Conservation (phyloP, 2,113 vertebrate genomes). For the Apistogramma diplotaenia region DNA sequence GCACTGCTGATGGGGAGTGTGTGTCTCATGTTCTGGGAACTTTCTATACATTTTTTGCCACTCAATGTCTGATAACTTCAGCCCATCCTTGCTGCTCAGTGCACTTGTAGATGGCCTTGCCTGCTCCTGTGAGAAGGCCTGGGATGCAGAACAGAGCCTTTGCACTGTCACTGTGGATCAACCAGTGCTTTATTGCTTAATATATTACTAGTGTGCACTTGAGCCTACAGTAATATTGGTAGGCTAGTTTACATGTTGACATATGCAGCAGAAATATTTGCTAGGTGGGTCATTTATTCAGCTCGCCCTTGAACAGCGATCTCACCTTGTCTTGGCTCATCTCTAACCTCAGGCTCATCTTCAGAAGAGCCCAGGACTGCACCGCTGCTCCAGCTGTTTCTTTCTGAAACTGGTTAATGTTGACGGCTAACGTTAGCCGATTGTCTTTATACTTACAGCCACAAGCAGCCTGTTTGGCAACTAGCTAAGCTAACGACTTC, state of each 20-base stretch:
- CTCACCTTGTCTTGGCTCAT: not conserved
- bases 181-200: not conserved
- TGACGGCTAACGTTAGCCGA: not conserved
- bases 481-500: not conserved
- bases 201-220: not conserved
- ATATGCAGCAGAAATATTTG: no score
- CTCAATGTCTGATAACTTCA: no score
- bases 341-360: no score
- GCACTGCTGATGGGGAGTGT: not conserved
- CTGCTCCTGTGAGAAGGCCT: no score
- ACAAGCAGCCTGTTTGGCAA: not conserved
- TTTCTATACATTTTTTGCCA: no score
- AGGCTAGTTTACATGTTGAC: no score
- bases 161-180: not conserved
- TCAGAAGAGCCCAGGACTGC: not conserved
- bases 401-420: not conserved
- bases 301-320: not conserved
- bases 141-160: not conserved
- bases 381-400: not conserved
- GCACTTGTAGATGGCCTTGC: no score
- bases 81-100: no score
- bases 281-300: no score
- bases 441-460: not conserved
- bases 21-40: no score
- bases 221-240: no score